These are phyloP conservation scores for Pygocentrus nattereri DNA, from an alignment of 2,797 vertebrate species.

Conservation along the genomic window DNA sequence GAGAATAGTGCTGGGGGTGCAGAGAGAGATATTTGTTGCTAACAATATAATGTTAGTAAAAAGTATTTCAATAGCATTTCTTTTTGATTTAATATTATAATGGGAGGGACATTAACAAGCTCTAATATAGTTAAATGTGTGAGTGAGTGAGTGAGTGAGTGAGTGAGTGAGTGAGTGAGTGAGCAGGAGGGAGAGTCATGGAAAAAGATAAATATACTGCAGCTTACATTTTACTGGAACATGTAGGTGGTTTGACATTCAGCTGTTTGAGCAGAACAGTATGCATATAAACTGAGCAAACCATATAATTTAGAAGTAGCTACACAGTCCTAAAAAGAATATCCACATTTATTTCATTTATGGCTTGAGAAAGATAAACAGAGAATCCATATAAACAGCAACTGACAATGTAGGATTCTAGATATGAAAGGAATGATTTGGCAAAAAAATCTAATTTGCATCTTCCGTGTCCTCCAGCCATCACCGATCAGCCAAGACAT, in stretches of 20 bases:
- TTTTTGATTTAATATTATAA: neutral
- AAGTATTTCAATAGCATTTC: neutral
- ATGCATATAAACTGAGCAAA: neutral
- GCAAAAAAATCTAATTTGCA: too few species aligned
- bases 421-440: too few species aligned
- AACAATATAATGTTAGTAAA: neutral
- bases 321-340: neutral
- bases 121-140: neutral
- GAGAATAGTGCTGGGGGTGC: neutral
- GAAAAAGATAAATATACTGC: slow-evolving; percentile 33
- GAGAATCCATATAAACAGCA: neutral
- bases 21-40: neutral
- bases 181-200: neutral
- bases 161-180: neutral
- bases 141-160: too few species aligned
- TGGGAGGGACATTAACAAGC: neutral
- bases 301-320: slow-evolving; percentile 34
- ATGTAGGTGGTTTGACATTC: slow-evolving; percentile 46
- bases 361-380: neutral
- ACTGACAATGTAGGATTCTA: too few species aligned
- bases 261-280: slow-evolving; percentile 25
- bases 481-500: too few species aligned
- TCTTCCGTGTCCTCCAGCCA: too few species aligned
- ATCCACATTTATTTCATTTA: neutral
- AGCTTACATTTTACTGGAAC: slow-evolving; percentile 42